These are phyloP conservation scores for Argyra leucocephala DNA, from an alignment of 2,888 invertebrate genomes.

Conservation along the genomic window DNA sequence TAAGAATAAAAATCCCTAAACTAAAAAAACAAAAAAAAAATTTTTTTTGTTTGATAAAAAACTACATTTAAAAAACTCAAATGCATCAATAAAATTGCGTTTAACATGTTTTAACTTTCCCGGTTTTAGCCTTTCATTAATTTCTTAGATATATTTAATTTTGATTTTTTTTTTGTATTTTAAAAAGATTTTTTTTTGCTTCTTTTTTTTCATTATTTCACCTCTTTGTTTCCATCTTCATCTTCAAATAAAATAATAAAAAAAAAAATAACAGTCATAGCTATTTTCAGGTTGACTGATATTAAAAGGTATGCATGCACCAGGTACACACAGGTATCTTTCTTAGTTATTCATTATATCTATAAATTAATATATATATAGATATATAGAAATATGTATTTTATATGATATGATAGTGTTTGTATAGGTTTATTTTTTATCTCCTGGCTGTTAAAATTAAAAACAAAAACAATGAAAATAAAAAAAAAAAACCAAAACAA, in stretches of 20 bases:
- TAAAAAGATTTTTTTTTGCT: not conserved
- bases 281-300: not conserved
- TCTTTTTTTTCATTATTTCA: not conserved
- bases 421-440: not conserved
- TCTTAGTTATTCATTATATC: not conserved
- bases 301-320: constrained; percentile 1
- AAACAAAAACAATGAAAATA: no score
- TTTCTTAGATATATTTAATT: not conserved
- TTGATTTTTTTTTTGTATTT: not conserved
- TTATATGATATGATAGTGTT: not conserved
- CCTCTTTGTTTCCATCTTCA: not conserved
- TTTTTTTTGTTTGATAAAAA: not conserved
- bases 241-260: not conserved
- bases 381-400: no score
- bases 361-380: no score
- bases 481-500: no score
- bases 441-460: not conserved
- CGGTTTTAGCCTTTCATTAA: constrained; percentile 8
- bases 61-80: not conserved
- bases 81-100: constrained; percentile 10
- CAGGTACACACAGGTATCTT: not conserved
- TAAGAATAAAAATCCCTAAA: not conserved
- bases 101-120: constrained; percentile 13
- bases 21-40: not conserved
- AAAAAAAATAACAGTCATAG: not conserved